Evolutionary conservation across 2,113 vertebrate genomes (phyloP).

Genomic region (Phyllostomus hastatus): DNA sequence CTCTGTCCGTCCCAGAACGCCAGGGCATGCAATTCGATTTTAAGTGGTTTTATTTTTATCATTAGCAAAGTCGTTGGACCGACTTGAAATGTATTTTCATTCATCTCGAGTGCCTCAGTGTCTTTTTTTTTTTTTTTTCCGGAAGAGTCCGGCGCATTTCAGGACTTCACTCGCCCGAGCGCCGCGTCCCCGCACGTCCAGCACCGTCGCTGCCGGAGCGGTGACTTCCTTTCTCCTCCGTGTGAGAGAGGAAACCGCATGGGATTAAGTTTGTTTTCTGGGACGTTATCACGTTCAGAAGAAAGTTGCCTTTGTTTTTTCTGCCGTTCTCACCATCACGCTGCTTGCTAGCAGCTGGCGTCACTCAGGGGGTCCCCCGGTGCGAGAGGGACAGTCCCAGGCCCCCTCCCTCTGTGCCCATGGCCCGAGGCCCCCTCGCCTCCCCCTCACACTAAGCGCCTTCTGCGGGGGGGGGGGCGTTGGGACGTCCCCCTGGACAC

Average conservation of each 20-base stretch:
- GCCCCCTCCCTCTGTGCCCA: too few species aligned
- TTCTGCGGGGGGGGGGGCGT: background rate
- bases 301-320: background rate
- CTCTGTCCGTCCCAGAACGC: background rate
- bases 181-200: background rate
- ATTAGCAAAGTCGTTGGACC: background rate
- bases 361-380: background rate
- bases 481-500: too few species aligned
- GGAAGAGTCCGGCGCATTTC: background rate
- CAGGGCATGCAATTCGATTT: background rate
- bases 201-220: background rate
- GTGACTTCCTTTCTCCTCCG: background rate
- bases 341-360: background rate
- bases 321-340: background rate
- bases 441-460: too few species aligned
- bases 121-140: background rate
- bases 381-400: background rate
- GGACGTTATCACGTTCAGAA: background rate
- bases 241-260: background rate
- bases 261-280: background rate
- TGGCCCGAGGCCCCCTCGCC: accelerated
- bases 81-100: background rate
- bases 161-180: background rate
- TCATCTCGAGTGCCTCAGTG: background rate
- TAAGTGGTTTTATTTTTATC: background rate